Percentiles rank a stretch among this genome's conserved stretches.
Conservation (phyloP, 2,888 invertebrate species). For the Ferdinandea cuprea region DNA sequence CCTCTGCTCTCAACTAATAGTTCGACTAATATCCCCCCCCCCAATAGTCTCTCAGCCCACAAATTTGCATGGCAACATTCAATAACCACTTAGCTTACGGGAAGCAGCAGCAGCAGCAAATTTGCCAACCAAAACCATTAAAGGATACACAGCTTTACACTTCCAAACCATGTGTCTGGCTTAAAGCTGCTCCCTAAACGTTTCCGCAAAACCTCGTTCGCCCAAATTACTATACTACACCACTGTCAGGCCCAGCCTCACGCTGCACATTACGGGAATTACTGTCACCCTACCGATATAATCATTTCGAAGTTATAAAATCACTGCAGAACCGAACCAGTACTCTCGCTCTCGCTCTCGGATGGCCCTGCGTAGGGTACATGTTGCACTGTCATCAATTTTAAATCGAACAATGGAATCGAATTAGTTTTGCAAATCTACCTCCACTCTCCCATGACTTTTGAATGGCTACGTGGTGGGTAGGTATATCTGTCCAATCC, state of each 20-base stretch:
- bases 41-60: not conserved
- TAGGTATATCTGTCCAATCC: constrained; percentile 35
- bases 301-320: constrained; percentile 68
- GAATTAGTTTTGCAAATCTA: constrained; percentile 74
- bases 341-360: constrained; percentile 5
- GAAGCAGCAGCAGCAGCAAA: constrained; percentile 27
- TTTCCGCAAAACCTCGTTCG: constrained; percentile 39
- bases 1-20: constrained; percentile 36
- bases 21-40: not conserved
- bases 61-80: constrained; percentile 31
- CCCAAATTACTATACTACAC: constrained; percentile 35
- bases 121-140: constrained; percentile 48
- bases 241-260: not conserved
- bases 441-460: constrained; percentile 54
- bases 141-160: constrained; percentile 54
- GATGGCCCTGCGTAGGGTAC: constrained; percentile 47
- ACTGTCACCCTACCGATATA: constrained; percentile 71
- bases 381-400: constrained; percentile 74
- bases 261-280: constrained; percentile 60
- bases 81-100: constrained; percentile 46
- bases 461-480: constrained; percentile 14
- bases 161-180: constrained; percentile 45
- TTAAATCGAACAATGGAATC: constrained; percentile 74
- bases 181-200: constrained; percentile 57
- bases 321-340: constrained; percentile 49